phyloP scores from a whole-genome alignment of 2,113 vertebrate species.

The Myrmecophaga tridactyla region DNA sequence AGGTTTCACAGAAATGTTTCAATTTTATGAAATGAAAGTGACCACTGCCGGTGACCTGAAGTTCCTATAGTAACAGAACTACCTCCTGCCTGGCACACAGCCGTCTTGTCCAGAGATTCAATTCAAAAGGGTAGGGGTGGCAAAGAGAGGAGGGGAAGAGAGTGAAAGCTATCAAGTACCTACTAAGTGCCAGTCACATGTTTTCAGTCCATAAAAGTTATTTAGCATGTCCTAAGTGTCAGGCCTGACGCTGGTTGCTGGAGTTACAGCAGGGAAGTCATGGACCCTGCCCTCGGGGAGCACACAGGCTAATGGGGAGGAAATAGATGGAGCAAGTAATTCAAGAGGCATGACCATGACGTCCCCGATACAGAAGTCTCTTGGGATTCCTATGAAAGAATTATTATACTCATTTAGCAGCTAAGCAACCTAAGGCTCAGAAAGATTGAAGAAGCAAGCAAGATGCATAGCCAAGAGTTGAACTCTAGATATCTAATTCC shows the following conservation, averaged over 20 bases:
- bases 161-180: rapidly evolving
- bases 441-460: not conserved
- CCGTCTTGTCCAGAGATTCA: not conserved
- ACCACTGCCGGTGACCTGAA: rapidly evolving
- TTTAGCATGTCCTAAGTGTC: rapidly evolving
- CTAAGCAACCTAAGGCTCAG: not conserved
- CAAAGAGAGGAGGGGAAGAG: no score
- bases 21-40: conserved; percentile 39
- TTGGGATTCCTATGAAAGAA: not conserved
- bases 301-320: not conserved
- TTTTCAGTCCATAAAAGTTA: not conserved
- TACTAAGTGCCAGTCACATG: rapidly evolving
- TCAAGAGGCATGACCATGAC: not conserved
- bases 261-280: rapidly evolving
- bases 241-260: not conserved
- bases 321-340: no score
- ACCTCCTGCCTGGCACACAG: not conserved
- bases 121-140: not conserved
- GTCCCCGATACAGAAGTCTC: not conserved
- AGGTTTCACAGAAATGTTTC: not conserved
- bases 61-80: not conserved
- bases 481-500: not conserved
- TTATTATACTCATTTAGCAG: not conserved
- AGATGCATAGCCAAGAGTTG: not conserved
- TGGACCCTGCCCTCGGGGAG: not conserved